Evolutionary conservation across 2,797 vertebrate species (phyloP), one percentile per base, ranked within the genome.

Genomic region (Thripadectes ignobilis): DNA sequence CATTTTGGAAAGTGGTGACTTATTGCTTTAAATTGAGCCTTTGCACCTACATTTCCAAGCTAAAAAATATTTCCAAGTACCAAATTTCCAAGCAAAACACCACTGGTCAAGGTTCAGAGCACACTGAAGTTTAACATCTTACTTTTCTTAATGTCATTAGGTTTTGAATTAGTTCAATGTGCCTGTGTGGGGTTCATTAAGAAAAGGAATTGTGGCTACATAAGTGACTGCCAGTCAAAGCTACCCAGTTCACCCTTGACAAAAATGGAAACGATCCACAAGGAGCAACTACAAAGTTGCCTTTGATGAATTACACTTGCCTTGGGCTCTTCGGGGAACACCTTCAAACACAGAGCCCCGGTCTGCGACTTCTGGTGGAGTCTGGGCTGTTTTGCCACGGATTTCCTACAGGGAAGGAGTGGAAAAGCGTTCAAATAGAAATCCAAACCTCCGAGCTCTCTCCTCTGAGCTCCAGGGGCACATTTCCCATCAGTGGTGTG

Each of bases 161-260:
- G 3, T 81, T 65, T 17, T 12, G 27, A 65, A 81, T 72, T 11
- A 88, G 24, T 51, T 71, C 32, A 5, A 4, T 14, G 38, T 36
- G 74, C 38, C 48, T n/a, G 1, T 9, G 26, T 38, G 20, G 45
- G 39, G 72, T 27, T 57, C 10, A 4, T 27, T 45, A 62, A 43
- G 52, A 43, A 10, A 45, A 75, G 30, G 19, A 94, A 6, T 27
- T 34, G 49, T 4, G 3, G 38, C 66, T 68, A 27, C 43, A 21
- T 21, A 10, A 67, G 49, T 7, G 26, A 77, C 19, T 71, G 39
- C 6, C 41, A 83, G 13, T 20, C 48, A 39, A 26, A 74, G 45
- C 5, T 14, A 11, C 2, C 36, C 27, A 9, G 5, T 29, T 27
- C 32, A 3, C 0, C 0, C 7, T 36, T 27, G 65, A 39, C 83